These are phyloP conservation scores for Sinhomidia bicolor DNA, from an alignment of 2,888 invertebrate species.

Conservation along the genomic window DNA sequence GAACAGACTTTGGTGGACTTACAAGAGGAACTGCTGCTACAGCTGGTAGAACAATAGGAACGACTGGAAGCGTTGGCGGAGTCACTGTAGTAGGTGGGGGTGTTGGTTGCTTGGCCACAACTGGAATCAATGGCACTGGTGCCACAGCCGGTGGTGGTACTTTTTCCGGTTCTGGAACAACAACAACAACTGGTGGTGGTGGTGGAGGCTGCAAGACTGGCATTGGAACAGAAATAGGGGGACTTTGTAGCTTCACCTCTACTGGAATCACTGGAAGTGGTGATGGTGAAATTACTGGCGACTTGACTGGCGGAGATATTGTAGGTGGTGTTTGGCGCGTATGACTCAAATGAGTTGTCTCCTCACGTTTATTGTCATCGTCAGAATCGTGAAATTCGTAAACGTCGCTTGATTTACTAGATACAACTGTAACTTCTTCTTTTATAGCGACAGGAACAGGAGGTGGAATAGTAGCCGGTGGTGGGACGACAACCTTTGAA, in stretches of 20 bases:
- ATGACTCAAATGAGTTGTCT: slow-evolving; percentile 60
- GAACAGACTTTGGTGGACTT: slow-evolving; percentile 7
- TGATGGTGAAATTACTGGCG: slow-evolving; percentile 60
- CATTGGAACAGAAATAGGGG: slow-evolving; percentile 49
- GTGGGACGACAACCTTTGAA: not conserved
- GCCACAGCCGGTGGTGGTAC: not conserved
- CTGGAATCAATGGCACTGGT: not conserved
- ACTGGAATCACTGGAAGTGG: slow-evolving; percentile 23
- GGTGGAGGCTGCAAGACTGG: slow-evolving; percentile 48
- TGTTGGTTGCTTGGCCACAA: not conserved
- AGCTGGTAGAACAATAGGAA: slow-evolving; percentile 7
- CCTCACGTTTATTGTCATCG: slow-evolving; percentile 84
- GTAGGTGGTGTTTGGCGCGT: slow-evolving; percentile 71
- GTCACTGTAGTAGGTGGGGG: not conserved
- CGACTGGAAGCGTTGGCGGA: slow-evolving; percentile 15
- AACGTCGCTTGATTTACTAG: slow-evolving; percentile 86
- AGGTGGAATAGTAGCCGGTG: not conserved
- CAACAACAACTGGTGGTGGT: not conserved
- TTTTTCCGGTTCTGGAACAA: not conserved
- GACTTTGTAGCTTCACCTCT: slow-evolving; percentile 52
- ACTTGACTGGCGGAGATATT: slow-evolving; percentile 64
- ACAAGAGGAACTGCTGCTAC: not conserved
- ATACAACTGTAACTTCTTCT: not conserved
- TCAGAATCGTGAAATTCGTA: slow-evolving; percentile 96
- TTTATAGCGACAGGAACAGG: slow-evolving; percentile 28